Evolutionary conservation across 2,888 invertebrate genomes (phyloP).

Genomic region (Lasioglossum lativentre): DNA sequence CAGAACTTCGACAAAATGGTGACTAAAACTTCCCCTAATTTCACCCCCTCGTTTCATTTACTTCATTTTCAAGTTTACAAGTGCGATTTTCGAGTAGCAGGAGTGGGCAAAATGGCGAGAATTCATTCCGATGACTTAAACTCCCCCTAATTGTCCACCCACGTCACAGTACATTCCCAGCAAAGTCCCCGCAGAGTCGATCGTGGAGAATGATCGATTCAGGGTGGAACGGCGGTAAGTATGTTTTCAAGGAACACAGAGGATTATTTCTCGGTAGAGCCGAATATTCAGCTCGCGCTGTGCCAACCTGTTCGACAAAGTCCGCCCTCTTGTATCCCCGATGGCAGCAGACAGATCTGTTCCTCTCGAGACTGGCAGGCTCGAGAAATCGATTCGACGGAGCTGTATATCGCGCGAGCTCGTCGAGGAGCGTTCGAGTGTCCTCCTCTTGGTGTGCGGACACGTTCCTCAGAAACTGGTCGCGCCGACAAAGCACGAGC

Average conservation of each 20-base stretch:
- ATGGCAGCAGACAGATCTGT: constrained; percentile 5
- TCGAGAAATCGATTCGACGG: constrained; percentile 26
- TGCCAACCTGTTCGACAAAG: constrained; percentile 21
- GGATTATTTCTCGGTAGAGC: background rate
- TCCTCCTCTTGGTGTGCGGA: constrained; percentile 5
- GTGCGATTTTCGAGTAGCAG: too few relatives aligned
- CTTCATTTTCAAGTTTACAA: too few relatives aligned
- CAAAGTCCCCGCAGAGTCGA: background rate
- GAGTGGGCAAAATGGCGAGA: too few relatives aligned
- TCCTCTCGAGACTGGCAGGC: constrained; percentile 3
- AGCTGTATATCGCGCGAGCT: constrained; percentile 18
- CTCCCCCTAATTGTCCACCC: background rate
- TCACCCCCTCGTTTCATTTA: too few relatives aligned
- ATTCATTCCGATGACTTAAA: background rate
- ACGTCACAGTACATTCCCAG: background rate
- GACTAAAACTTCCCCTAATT: too few relatives aligned
- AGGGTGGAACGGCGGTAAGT: background rate
- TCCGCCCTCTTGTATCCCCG: constrained; percentile 4
- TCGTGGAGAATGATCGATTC: background rate
- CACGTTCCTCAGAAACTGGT: constrained; percentile 20
- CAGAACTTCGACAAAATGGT: too few relatives aligned
- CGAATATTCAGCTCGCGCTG: background rate
- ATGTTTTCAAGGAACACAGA: background rate
- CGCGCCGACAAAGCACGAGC: constrained; percentile 34
- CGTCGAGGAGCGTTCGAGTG: constrained; percentile 19